Base-by-base conservation (phyloP, 2,113 vertebrate species). In the Macrotus californicus region DNA sequence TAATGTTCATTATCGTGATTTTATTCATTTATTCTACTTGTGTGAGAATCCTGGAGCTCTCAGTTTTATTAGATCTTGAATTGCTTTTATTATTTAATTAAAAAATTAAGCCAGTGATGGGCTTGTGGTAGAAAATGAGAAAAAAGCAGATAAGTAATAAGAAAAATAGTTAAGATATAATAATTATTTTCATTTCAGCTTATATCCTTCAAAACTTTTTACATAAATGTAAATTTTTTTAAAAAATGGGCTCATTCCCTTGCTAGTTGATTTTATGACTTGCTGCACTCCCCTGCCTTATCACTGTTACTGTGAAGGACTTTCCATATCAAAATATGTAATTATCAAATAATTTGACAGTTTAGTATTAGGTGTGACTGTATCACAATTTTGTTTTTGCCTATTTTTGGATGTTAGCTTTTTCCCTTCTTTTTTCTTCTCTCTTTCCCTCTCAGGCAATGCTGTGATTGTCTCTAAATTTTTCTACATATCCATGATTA, bases 161-260 rank as follows among this genome's bases (percentile, higher is more conserved):
- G 39, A 77, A 96, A 81, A 89, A 46, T 39, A 87, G 48, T 46
- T 73, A 79, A 36, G 34, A 56, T 22, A 16, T 67, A 76, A 34
- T 91, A 50, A 70, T 95, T 50, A 48, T 93, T 94, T 93, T 93
- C 39, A 54, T 54, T 89, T 82, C 61, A 93, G 67, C 36, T 81
- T 64, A 29, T 80, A 56, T 29, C 34, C 36, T 70, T 80, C 22
- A 56, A 72, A 93, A 39, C 5, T 67, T 87, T 19, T 89, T 34
- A 66, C 50, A 5, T 93, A 77, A 91, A 77, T 61, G 73, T 56
- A 43, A 36, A 7, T 14, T 69, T 81, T 56, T 5, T 22, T 1
- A 1, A 89, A 76, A 93, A 90, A 54, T 46, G 61, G 39, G 3
- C 36, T 82, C 7, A 41, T 76, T 16, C 36, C 18, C 31, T 81